Evolutionary conservation across 2,888 invertebrate genomes (phyloP), one percentile per base, ranked within the genome.

Genomic region (Drosophila paramelanica): DNA sequence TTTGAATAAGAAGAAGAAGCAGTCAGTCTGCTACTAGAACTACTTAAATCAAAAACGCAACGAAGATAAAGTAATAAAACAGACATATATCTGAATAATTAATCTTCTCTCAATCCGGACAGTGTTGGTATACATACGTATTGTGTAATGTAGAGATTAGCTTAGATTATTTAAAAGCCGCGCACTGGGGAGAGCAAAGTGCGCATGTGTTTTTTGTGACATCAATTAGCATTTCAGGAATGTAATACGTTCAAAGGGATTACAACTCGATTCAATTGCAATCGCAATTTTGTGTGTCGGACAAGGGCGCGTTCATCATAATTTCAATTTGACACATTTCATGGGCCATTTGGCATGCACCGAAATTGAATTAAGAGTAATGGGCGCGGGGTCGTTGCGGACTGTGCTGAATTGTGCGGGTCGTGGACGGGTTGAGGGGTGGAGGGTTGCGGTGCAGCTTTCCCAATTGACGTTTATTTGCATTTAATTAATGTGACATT

Each of bases 401-500:
- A 13, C 5, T 33, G 10, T 31, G 31, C 8, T 6, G 10, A 33
- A 33, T 10, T 33, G 33, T 33, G 33, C 33, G 33, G 33, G 33
- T 11, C 33, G 11, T 11, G 11, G 23, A 8, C 11, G 31, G 27
- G 27, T 50, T 8, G 4, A 1, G 36, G 14, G 39, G 1, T 10
- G 58, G 59, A 20, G 33, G 25, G 23, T 3, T 25, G 4, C 31
- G 46, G 45, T 11, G 11, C 49, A 58, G 42, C 58, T 50, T 61
- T 11, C 33, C 41, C 74, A 61, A 77, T 82, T 82, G 77, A 73
- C 76, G 73, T 71, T 87, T 87, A 78, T 84, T 81, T 84, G 81
- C 81, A 81, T 87, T 84, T 87, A 84, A 84, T 87, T 88, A 84
- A 76, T 87, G 77, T 81, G 88, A 73, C 88, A 84, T 87, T 77